Percentiles rank a stretch among this genome's conserved stretches.
Conservation (phyloP, 2,888 invertebrate species). For the Troglohyphantes excavatus region DNA sequence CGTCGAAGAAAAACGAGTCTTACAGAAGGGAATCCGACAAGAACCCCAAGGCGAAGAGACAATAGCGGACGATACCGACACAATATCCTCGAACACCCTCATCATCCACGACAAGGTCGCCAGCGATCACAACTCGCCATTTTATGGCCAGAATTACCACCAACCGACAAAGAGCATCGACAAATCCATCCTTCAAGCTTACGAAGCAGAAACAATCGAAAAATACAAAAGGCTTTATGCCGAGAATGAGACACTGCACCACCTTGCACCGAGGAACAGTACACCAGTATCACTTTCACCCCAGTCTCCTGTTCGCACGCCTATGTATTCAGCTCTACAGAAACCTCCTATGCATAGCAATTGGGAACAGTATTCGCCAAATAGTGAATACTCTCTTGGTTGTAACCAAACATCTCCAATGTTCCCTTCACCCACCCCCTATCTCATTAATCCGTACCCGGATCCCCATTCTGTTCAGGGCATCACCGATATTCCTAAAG, state of each 20-base stretch:
- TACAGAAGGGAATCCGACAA: slow-evolving; percentile 85
- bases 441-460: slow-evolving; percentile 81
- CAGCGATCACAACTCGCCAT: slow-evolving; percentile 81
- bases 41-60: slow-evolving; percentile 96
- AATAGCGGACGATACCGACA: slow-evolving; percentile 79
- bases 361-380: slow-evolving; percentile 52
- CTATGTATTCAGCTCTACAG: slow-evolving; percentile 41
- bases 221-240: slow-evolving; percentile 57
- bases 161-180: slow-evolving; percentile 50
- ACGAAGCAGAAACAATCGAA: slow-evolving; percentile 47
- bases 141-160: slow-evolving; percentile 76
- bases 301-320: slow-evolving; percentile 59
- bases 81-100: slow-evolving; percentile 90
- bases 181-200: slow-evolving; percentile 11
- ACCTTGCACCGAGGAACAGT: slow-evolving; percentile 45
- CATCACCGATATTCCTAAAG: slow-evolving; percentile 92
- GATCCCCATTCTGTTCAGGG: slow-evolving; percentile 85
- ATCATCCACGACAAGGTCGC: slow-evolving; percentile 87
- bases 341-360: slow-evolving; percentile 31
- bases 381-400: slow-evolving; percentile 45
- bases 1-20: slow-evolving; percentile 87
- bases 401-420: slow-evolving; percentile 1
- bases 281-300: slow-evolving; percentile 56
- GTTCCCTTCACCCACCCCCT: slow-evolving; percentile 11
- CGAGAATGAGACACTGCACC: slow-evolving; percentile 48